Conservation (phyloP, 2,113 vertebrate species). For the Monopterus albus region DNA sequence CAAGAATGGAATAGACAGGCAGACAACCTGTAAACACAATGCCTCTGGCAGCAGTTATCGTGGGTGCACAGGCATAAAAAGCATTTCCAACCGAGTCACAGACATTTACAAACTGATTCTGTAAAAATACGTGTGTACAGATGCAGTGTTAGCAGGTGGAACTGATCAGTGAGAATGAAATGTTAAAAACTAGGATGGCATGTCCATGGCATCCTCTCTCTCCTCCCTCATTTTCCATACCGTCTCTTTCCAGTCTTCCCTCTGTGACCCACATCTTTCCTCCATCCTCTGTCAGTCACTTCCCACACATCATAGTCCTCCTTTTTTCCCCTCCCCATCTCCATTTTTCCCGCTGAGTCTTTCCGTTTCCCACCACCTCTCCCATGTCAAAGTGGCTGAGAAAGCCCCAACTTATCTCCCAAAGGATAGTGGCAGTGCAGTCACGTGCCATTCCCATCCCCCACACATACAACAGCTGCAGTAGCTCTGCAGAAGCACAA, state of each 20-base stretch:
- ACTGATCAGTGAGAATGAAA: conserved; percentile 17
- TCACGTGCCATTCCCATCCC: conserved; percentile 4
- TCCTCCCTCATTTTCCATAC: background rate
- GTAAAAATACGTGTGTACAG: background rate
- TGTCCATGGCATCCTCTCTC: background rate
- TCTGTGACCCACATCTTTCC: background rate
- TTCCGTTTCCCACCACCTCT: conserved; percentile 12
- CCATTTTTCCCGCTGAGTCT: background rate
- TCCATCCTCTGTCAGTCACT: conserved; percentile 16
- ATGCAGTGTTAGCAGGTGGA: background rate
- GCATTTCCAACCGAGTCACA: background rate
- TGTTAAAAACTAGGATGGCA: conserved; percentile 4
- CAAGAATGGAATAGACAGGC: no score
- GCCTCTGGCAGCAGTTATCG: no score
- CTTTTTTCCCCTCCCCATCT: background rate
- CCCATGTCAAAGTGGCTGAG: conserved; percentile 13
- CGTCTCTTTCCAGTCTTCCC: conserved; percentile 11
- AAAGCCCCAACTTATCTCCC: conserved; percentile 28
- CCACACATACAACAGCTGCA: conserved; percentile 6
- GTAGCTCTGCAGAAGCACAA: conserved; percentile 1
- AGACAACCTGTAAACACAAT: no score
- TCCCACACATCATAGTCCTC: conserved; percentile 10
- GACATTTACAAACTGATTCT: conserved; percentile 2
- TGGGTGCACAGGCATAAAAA: no score
- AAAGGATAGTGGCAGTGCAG: conserved; percentile 16